A percentile compares a stretch with the other conserved stretches of the same genome.
Conservation (phyloP, 2,888 invertebrate genomes). For the Noctua pronuba region DNA sequence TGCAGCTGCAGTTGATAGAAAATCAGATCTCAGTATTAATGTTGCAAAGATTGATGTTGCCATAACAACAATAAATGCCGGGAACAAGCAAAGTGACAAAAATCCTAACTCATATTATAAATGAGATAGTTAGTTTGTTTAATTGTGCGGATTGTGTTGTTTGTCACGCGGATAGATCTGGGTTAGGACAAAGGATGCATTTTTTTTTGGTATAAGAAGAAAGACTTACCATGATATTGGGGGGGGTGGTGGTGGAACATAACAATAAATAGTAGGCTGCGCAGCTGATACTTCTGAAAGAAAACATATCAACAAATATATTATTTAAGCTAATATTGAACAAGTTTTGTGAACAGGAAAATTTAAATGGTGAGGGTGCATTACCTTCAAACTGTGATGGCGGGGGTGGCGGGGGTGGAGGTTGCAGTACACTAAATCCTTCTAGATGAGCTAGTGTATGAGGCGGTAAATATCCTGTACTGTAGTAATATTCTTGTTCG, state of each 20-base stretch:
- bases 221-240: conserved; percentile 48
- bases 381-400: conserved; percentile 70
- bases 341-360: not conserved
- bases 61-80: too few relatives aligned
- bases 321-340: not conserved
- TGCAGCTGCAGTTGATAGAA: too few relatives aligned
- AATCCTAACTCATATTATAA: too few relatives aligned
- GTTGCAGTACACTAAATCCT: conserved; percentile 57
- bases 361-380: not conserved
- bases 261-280: conserved; percentile 15
- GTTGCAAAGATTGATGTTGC: too few relatives aligned
- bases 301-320: not conserved
- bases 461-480: conserved; percentile 78
- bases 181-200: not conserved
- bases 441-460: conserved; percentile 76
- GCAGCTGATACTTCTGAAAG: conserved; percentile 31
- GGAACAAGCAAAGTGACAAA: too few relatives aligned
- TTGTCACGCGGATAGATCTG: not conserved
- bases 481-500: conserved; percentile 79
- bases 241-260: conserved; percentile 35
- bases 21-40: too few relatives aligned
- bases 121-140: too few relatives aligned
- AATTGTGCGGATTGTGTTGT: not conserved
- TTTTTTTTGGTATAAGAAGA: too few relatives aligned
- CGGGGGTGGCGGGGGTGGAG: conserved; percentile 71